Evolutionary conservation across 2,797 vertebrate genomes (phyloP).

Genomic region (Heterohyrax brucei): DNA sequence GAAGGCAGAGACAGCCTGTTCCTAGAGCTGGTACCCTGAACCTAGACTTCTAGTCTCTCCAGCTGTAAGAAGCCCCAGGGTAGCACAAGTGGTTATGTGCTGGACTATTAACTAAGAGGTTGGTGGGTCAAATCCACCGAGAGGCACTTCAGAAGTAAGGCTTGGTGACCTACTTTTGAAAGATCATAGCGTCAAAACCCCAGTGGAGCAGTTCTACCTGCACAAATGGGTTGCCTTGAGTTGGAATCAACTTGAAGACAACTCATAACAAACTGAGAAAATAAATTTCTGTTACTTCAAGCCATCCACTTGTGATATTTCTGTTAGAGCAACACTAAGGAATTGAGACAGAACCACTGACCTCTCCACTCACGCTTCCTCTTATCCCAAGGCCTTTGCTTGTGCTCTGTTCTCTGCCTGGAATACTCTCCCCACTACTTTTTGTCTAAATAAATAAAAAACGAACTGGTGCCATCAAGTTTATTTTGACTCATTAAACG

Average conservation of each 20-base stretch:
- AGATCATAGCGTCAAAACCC: background rate
- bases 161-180: background rate
- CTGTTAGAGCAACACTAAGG: background rate
- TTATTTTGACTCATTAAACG: background rate
- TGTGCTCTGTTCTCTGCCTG: background rate
- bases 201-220: background rate
- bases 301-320: background rate
- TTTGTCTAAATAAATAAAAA: too few species aligned
- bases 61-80: background rate
- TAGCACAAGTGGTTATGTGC: background rate
- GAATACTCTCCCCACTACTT: too few species aligned
- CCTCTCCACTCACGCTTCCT: background rate
- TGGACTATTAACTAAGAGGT: background rate
- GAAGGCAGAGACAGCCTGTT: background rate
- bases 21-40: background rate
- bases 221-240: background rate
- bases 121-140: background rate
- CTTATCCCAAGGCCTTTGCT: rapidly evolving
- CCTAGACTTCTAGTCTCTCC: background rate
- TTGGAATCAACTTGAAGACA: background rate
- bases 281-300: background rate
- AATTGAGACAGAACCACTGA: background rate
- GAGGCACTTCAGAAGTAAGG: background rate
- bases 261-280: background rate
- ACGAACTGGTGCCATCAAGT: too few species aligned